Percentiles rank a stretch among this genome's conserved stretches.
Evolutionary conservation across 2,888 invertebrate species (phyloP).

Genomic region (Bruchidius siliquastri): DNA sequence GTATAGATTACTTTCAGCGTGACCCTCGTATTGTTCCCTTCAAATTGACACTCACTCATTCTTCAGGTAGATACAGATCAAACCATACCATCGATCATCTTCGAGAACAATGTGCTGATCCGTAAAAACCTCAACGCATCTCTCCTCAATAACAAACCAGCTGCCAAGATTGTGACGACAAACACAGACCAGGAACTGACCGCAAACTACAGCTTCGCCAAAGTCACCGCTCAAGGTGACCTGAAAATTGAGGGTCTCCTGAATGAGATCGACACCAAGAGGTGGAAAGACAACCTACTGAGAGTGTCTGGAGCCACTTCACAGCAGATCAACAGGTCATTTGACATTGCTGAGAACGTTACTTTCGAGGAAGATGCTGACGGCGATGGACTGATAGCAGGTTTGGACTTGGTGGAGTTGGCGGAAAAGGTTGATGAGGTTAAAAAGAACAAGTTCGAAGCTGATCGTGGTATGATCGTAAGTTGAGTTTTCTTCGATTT

Average conservation of each 20-base stretch:
- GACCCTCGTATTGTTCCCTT: no score
- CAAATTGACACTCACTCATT: slow-evolving; percentile 1
- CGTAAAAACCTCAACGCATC: slow-evolving; percentile 21
- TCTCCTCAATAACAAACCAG: slow-evolving; percentile 42
- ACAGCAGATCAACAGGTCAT: slow-evolving; percentile 49
- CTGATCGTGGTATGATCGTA: slow-evolving; percentile 35
- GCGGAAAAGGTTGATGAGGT: slow-evolving; percentile 32
- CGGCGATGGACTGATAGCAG: slow-evolving; percentile 32
- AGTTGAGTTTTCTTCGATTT: slow-evolving; percentile 15
- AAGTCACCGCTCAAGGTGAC: slow-evolving; percentile 29
- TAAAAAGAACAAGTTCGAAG: slow-evolving; percentile 24
- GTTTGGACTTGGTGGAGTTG: slow-evolving; percentile 36
- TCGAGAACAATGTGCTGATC: slow-evolving; percentile 42
- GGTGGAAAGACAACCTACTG: slow-evolving; percentile 46
- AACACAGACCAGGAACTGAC: slow-evolving; percentile 40
- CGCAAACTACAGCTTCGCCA: slow-evolving; percentile 37
- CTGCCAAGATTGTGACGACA: slow-evolving; percentile 44
- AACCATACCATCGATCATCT: slow-evolving; percentile 43
- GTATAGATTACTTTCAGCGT: no score
- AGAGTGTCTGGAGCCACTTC: slow-evolving; percentile 33
- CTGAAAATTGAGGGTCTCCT: slow-evolving; percentile 31
- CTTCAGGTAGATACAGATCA: slow-evolving; percentile 39
- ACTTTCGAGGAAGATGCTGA: slow-evolving; percentile 40
- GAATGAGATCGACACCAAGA: slow-evolving; percentile 45
- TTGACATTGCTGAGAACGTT: slow-evolving; percentile 46